These are phyloP conservation scores for Pharmacophagus antenor DNA, from an alignment of 2,888 invertebrate genomes.

Conservation along the genomic window DNA sequence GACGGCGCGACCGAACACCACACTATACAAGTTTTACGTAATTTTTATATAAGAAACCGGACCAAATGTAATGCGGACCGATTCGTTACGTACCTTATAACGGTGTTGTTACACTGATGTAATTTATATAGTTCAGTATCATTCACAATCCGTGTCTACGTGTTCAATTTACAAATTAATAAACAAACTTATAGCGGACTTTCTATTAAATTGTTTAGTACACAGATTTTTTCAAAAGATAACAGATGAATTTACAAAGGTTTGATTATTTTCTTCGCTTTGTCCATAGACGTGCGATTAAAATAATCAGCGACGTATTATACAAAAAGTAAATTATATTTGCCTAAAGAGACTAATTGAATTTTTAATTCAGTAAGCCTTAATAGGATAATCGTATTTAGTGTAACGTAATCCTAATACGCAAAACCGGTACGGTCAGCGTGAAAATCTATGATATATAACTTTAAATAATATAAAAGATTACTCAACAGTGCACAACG, in stretches of 20 bases:
- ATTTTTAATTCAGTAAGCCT: no score
- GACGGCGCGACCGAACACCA: conserved; percentile 10
- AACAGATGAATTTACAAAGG: no score
- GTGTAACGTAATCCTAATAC: conserved; percentile 13
- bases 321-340: no score
- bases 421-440: conserved; percentile 9
- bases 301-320: no score
- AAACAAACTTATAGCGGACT: no score
- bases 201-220: no score
- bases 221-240: no score
- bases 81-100: conserved; percentile 35
- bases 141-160: no score
- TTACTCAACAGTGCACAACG: conserved; percentile 16
- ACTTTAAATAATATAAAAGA: conserved; percentile 7
- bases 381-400: not conserved
- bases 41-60: conserved; percentile 71
- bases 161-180: no score
- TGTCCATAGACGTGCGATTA: no score
- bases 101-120: conserved; percentile 17
- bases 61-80: conserved; percentile 47
- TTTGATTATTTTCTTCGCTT: no score
- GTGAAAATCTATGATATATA: conserved; percentile 17
- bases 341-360: no score
- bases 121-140: conserved; percentile 4
- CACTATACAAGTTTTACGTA: conserved; percentile 50